Evolutionary conservation across 2,797 vertebrate genomes (phyloP).

Genomic region (Geotrypetes seraphini): DNA sequence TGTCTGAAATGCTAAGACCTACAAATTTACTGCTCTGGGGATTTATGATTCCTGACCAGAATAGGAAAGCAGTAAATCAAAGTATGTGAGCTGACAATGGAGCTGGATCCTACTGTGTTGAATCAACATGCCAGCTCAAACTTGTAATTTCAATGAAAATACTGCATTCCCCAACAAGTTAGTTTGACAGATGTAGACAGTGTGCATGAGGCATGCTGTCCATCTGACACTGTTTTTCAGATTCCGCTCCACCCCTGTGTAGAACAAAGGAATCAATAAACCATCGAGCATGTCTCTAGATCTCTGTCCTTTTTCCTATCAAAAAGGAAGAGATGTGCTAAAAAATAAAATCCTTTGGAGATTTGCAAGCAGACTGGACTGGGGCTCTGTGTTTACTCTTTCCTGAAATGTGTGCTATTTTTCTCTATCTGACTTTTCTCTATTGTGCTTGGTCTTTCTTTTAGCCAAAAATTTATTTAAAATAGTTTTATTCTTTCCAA

Average conservation of each 20-base stretch:
- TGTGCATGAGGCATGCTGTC: conserved; percentile 20
- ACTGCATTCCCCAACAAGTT: conserved; percentile 23
- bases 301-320: too few species aligned
- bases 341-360: too few species aligned
- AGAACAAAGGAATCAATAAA: too few species aligned
- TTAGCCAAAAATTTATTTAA: too few species aligned
- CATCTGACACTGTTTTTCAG: conserved; percentile 12
- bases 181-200: conserved; percentile 25
- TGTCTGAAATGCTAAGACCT: conserved; percentile 6
- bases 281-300: too few species aligned
- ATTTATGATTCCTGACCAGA: conserved; percentile 25
- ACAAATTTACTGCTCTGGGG: conserved; percentile 22
- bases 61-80: conserved; percentile 41
- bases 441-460: too few species aligned
- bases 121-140: conserved; percentile 23
- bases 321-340: too few species aligned
- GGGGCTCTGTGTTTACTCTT: too few species aligned
- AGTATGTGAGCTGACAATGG: conserved; percentile 15
- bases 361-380: too few species aligned
- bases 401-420: too few species aligned
- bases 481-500: too few species aligned
- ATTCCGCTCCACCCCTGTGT: conserved; percentile 10
- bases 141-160: conserved; percentile 32
- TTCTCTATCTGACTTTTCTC: too few species aligned
- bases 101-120: conserved; percentile 21